Conservation (phyloP, 2,113 vertebrate genomes). For the Tenebrosternarchus preto region DNA sequence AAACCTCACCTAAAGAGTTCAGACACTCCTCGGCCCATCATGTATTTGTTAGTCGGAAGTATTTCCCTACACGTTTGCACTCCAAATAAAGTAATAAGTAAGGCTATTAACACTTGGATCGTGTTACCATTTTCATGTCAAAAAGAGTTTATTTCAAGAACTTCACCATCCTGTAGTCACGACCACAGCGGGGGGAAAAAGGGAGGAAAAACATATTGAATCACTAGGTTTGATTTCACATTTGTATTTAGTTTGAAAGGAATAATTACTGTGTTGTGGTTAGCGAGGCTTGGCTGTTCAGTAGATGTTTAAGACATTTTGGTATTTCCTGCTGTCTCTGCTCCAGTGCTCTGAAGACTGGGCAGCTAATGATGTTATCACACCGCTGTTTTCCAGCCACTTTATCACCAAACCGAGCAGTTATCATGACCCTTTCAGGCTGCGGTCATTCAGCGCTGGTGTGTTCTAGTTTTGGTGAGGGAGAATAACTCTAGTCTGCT, state of each 20-base stretch:
- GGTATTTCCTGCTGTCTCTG: conserved; percentile 20
- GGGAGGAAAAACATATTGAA: too few relatives aligned
- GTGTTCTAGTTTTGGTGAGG: not conserved
- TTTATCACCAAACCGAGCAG: conserved; percentile 18
- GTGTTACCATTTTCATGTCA: not conserved
- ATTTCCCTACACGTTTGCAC: not conserved
- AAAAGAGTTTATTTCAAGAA: not conserved
- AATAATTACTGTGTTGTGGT: conserved; percentile 3
- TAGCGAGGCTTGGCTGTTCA: not conserved
- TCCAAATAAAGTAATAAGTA: not conserved
- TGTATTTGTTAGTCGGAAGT: not conserved
- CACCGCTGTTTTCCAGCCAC: conserved; percentile 17
- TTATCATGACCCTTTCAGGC: conserved; percentile 23
- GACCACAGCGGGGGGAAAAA: not conserved
- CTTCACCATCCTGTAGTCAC: not conserved
- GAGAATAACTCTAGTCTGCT: not conserved
- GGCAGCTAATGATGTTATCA: conserved; percentile 26
- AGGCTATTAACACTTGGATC: too few relatives aligned
- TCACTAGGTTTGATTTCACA: not conserved
- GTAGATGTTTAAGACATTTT: not conserved
- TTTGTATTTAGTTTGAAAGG: not conserved
- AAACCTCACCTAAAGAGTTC: not conserved
- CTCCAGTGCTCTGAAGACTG: not conserved
- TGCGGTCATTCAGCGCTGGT: not conserved
- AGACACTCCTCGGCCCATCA: not conserved